Conservation (phyloP, 2,113 vertebrate species). For the Cinclus mexicanus region DNA sequence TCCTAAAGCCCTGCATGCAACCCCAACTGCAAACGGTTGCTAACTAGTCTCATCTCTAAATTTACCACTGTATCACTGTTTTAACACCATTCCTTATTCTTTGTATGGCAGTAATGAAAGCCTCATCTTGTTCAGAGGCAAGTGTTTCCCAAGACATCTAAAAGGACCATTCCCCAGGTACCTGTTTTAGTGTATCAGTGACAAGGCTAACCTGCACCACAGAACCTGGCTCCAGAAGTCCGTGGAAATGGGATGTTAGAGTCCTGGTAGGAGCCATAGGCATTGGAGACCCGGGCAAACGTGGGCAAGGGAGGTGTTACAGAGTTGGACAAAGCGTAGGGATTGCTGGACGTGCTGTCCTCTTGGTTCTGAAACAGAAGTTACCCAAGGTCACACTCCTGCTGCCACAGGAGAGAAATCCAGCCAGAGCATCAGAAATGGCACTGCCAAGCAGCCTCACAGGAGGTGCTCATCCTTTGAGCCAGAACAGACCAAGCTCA, state of each 20-base stretch:
- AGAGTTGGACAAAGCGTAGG: conserved; percentile 85
- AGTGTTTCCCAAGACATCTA: neutral
- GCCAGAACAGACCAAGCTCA: neutral
- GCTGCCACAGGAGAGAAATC: neutral
- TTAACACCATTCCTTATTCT: neutral
- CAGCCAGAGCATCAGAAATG: rapidly evolving
- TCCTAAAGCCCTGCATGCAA: neutral
- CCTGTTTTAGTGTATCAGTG: neutral
- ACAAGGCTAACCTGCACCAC: conserved; percentile 84
- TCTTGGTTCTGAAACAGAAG: conserved; percentile 86
- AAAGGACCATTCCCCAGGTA: neutral
- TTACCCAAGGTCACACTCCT: neutral
- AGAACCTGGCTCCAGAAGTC: conserved; percentile 97
- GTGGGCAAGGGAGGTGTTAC: conserved; percentile 88
- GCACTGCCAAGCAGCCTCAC: neutral
- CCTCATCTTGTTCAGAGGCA: neutral
- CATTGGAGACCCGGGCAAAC: conserved; percentile 91
- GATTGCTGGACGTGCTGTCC: conserved; percentile 83
- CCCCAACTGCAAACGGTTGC: neutral
- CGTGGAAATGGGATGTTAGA: conserved; percentile 98
- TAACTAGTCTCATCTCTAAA: neutral
- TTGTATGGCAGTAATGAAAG: neutral
- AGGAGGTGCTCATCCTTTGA: neutral
- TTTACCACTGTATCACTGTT: neutral
- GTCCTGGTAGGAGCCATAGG: conserved; percentile 97